Base-by-base conservation (phyloP, 2,113 vertebrate genomes). In the Rhagologus leucostigma region DNA sequence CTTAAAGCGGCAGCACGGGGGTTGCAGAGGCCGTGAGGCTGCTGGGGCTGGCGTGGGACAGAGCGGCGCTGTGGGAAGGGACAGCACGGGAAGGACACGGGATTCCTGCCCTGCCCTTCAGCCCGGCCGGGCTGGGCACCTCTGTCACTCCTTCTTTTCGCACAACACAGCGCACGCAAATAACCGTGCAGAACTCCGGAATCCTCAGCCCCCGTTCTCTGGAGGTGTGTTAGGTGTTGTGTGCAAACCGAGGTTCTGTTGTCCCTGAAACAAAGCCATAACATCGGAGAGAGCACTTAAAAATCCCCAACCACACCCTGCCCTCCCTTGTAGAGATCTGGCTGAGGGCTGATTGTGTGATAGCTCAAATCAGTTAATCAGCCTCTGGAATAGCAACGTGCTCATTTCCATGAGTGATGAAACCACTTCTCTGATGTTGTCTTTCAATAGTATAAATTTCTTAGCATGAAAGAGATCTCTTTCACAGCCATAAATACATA, bases 1-100 rank as follows among this genome's bases (percentile, higher is more conserved):
- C 59, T 1, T 0, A 0, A 1, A 2, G n/a, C 41, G 6, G 26
- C 49, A 0, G 13, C 30, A 0, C 27, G 16, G 26, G 15, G 68
- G 65, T 76, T 76, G 32, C 60, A 84, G 88, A 49, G 53, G 63
- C 79, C 82, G 8, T 10, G 62, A 74, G 96, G 88, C 90, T 86
- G 95, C 95, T 47, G 85, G 69, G 90, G 90, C 91, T 49, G 89
- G 68, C 52, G 46, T 9, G 96, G 96, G 91, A 42, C 87, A 41
- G 70, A 90, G 86, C 62, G 63, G 90, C 85, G 78, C 74, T 62
- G 91, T 24, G 91, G 86, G 70, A 60, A 86, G 97, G n/a, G 92
- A 57, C 73, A 57, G 95, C 87, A 26, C 64, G 35, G 93, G 50
- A n/a, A 65, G 73, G 60, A 90, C 70, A 42, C 89, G 80, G 87